Base-by-base conservation (phyloP, 2,888 invertebrate genomes). In the Ectemnius continuus region DNA sequence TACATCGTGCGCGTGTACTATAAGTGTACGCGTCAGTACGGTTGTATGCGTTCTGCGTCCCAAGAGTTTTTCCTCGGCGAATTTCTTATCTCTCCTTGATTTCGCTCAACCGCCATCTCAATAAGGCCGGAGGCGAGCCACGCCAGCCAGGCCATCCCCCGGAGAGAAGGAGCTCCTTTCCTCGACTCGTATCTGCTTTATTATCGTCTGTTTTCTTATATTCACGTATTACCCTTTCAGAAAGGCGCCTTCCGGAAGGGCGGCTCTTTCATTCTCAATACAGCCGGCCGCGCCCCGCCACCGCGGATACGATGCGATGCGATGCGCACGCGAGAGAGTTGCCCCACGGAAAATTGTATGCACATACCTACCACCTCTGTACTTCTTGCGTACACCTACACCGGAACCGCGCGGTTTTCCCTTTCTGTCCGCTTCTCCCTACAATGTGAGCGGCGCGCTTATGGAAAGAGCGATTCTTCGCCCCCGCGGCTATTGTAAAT, bases 401-500 rank as follows among this genome's bases (percentile, higher is more conserved):
- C 61, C 57, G 47, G 11, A 47, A n/a, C 58, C 26, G 28, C 26
- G 45, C 63, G 65, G 70, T 63, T 72, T 77, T 70, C 74, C 28
- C 60, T 56, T 23, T 23, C 23, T 23, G 23, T 23, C 23, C 23
- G 60, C 61, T 68, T 73, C 68, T 70, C 66, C 58, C 64, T 2
- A 36, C 36, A 36, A 36, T 36, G 36, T 8, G 6, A 36, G 8
- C 36, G 36, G 36, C 36, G 36, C 36, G 36, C 36, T 36, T 8
- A 8, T 6, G 6, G 36, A 36, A 11, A 36, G 36, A 11, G 36
- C 2, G 36, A 36, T 36, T 36, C 36, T 14, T 16, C 52, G 57
- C 65, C 67, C 20, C 48, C 61, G 56, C 73, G 57, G 18, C 48
- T 73, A 75, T 80, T 80, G 78, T 80, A 63, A 69, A 78, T 57